These are phyloP conservation scores for Monopterus albus DNA, from an alignment of 2,113 vertebrate species.

Conservation along the genomic window DNA sequence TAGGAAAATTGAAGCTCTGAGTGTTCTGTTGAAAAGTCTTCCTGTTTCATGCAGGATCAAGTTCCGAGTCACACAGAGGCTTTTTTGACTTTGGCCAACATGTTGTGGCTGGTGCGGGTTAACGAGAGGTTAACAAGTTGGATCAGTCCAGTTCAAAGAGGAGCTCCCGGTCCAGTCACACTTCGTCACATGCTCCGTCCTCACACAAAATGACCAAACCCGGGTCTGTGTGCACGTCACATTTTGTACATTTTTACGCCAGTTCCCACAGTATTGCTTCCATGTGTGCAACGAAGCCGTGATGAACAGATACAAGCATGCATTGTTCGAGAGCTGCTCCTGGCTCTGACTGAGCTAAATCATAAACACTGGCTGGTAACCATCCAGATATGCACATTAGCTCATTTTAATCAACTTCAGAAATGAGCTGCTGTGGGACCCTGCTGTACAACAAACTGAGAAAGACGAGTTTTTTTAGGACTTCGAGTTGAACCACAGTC, in stretches of 20 bases:
- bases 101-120: background rate
- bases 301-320: conserved; percentile 55
- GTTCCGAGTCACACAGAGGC: conserved; percentile 7
- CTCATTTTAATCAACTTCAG: conserved; percentile 44
- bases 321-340: conserved; percentile 53
- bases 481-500: too few species aligned
- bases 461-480: too few species aligned
- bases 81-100: background rate
- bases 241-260: background rate
- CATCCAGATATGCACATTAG: conserved; percentile 14
- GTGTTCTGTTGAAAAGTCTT: conserved; percentile 27
- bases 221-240: conserved; percentile 4
- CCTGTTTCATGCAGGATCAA: background rate
- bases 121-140: background rate
- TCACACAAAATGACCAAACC: background rate
- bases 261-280: conserved; percentile 45
- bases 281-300: conserved; percentile 55
- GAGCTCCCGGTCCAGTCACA: background rate
- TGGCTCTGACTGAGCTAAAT: conserved; percentile 37
- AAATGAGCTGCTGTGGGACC: conserved; percentile 6
- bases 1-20: conserved; percentile 9
- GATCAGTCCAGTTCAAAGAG: conserved; percentile 3
- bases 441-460: too few species aligned
- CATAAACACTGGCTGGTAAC: conserved; percentile 44
- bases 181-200: background rate